These are phyloP conservation scores for Sphaeridia pumilis DNA, from an alignment of 2,888 invertebrate genomes.

Conservation along the genomic window DNA sequence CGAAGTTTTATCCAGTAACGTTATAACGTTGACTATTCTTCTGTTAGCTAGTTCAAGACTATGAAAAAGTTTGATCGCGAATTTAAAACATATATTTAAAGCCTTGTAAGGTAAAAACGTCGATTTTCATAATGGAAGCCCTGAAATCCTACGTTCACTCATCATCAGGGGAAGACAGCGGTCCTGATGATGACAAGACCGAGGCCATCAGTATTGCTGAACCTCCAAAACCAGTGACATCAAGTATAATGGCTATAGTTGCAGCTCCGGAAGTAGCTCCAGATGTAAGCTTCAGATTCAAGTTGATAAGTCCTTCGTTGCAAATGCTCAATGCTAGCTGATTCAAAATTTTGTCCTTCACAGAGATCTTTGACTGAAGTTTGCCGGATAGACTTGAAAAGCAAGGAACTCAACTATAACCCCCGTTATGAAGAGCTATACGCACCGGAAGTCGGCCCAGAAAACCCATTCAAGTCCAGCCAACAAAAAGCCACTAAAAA, in stretches of 20 bases:
- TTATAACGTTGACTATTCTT: too few species aligned
- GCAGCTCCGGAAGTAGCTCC: neutral
- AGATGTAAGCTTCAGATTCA: conserved; percentile 1
- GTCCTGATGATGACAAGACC: neutral
- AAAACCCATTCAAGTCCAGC: conserved; percentile 82
- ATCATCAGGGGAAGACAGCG: neutral
- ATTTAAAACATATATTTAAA: too few species aligned
- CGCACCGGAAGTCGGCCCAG: conserved; percentile 81
- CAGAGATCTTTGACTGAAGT: conserved; percentile 61
- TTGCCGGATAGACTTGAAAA: conserved; percentile 61
- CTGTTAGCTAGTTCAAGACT: too few species aligned
- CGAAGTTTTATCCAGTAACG: too few species aligned
- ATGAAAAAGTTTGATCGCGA: too few species aligned
- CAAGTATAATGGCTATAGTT: neutral
- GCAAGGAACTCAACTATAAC: conserved; percentile 76
- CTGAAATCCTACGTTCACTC: neutral
- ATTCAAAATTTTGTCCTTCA: conserved; percentile 14
- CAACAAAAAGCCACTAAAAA: conserved; percentile 81
- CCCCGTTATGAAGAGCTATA: conserved; percentile 90
- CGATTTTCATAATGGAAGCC: neutral
- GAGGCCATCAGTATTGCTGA: neutral
- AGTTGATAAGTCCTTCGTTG: neutral
- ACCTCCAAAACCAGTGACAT: neutral
- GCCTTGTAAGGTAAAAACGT: too few species aligned
- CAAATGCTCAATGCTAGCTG: neutral